Percentiles rank a stretch among this genome's conserved stretches.
These are phyloP conservation scores for Leptopilina syphax DNA, from an alignment of 2,888 invertebrate genomes.

Conservation along the genomic window DNA sequence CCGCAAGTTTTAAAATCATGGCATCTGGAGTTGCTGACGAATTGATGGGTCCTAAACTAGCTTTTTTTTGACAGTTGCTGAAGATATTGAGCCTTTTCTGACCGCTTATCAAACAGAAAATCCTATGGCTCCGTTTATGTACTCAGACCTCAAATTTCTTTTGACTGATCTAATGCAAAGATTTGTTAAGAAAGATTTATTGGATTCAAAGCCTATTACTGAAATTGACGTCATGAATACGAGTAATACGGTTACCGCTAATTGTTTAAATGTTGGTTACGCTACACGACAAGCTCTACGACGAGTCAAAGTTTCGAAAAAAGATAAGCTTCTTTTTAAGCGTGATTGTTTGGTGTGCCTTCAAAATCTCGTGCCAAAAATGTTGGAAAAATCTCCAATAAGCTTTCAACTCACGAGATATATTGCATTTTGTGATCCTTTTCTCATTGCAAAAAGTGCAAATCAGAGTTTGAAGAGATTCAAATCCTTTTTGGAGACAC, in stretches of 20 bases:
- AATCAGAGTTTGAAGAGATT: neutral
- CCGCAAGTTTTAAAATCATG: conserved; percentile 49
- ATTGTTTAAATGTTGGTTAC: conserved; percentile 39
- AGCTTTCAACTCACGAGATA: neutral
- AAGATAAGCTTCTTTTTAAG: neutral
- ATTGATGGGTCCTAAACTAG: conserved; percentile 45
- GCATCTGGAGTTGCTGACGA: conserved; percentile 44
- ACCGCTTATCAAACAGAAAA: neutral
- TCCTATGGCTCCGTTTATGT: conserved; percentile 50
- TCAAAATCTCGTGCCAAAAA: neutral
- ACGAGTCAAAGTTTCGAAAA: conserved; percentile 2
- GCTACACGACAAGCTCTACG: conserved; percentile 14
- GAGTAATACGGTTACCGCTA: conserved; percentile 3
- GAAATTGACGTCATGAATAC: conserved; percentile 33
- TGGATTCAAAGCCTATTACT: conserved; percentile 13
- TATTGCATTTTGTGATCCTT: neutral
- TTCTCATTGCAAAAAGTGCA: neutral
- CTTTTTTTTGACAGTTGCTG: neutral
- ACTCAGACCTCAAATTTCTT: conserved; percentile 36
- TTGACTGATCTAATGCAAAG: conserved; percentile 42
- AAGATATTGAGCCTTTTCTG: neutral
- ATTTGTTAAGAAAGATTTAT: conserved; percentile 41
- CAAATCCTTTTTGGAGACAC: neutral
- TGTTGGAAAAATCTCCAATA: conserved; percentile 8
- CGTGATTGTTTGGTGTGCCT: neutral